Percentiles rank a stretch among this genome's conserved stretches.
Conservation (phyloP, 2,888 invertebrate genomes). For the Plusia festucae region DNA sequence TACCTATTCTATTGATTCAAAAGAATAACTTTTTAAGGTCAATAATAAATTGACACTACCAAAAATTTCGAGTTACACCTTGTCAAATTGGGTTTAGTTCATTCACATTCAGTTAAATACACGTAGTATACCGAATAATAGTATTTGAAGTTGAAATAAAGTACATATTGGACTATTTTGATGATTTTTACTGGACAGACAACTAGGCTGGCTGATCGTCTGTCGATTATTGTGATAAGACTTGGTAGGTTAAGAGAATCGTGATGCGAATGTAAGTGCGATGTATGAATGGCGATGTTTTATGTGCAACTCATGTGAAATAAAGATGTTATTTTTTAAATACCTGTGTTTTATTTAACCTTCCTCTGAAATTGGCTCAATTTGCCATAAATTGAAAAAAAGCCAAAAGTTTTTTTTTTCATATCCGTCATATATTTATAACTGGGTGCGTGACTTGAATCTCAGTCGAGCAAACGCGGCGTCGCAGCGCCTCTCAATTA, state of each 20-base stretch:
- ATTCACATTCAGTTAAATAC: not conserved
- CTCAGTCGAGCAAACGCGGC: too few species aligned
- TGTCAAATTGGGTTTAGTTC: not conserved
- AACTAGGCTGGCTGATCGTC: not conserved
- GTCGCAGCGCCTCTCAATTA: too few species aligned
- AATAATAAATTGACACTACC: too few species aligned
- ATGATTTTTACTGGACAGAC: not conserved
- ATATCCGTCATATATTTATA: too few species aligned
- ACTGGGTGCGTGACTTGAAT: too few species aligned
- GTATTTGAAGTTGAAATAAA: slow-evolving; percentile 35
- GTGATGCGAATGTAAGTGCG: not conserved
- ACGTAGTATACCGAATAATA: not conserved
- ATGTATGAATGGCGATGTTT: not conserved
- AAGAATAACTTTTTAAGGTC: too few species aligned
- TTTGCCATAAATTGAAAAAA: too few species aligned
- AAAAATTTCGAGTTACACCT: too few species aligned
- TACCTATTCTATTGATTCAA: too few species aligned
- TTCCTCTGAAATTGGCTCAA: not conserved
- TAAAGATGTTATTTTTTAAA: slow-evolving; percentile 3
- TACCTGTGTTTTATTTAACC: slow-evolving; percentile 6
- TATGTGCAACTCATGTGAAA: not conserved
- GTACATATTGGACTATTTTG: not conserved
- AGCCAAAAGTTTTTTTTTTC: too few species aligned
- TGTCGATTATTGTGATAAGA: not conserved
- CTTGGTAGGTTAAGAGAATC: not conserved